Evolutionary conservation across 2,888 invertebrate genomes (phyloP).

Genomic region (Zhuqinia jingwanae): DNA sequence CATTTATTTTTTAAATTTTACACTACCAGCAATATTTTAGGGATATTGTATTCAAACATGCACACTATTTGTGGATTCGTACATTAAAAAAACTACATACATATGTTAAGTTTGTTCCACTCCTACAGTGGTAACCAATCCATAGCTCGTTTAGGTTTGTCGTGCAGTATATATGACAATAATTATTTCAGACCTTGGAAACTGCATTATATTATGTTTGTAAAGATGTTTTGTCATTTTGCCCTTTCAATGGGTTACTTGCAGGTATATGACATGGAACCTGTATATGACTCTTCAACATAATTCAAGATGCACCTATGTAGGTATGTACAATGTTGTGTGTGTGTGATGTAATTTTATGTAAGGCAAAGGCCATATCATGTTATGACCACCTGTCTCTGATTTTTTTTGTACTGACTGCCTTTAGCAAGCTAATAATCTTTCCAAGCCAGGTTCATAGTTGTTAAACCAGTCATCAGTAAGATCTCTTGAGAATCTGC

Average conservation of each 20-base stretch:
- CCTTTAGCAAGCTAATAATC: neutral
- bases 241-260: conserved; percentile 24
- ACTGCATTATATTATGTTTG: no score
- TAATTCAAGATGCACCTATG: no score
- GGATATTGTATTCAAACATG: no score
- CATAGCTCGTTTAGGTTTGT: neutral
- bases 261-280: neutral
- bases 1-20: neutral
- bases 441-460: neutral
- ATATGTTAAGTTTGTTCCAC: neutral
- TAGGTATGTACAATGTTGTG: neutral
- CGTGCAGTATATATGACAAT: no score
- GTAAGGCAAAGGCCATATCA: conserved; percentile 1
- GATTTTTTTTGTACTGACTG: neutral
- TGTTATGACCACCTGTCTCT: conserved; percentile 15
- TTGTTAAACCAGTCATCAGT: neutral
- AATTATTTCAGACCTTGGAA: no score
- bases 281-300: neutral
- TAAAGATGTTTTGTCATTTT: conserved; percentile 53
- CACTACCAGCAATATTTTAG: no score
- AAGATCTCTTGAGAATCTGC: neutral
- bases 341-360: neutral
- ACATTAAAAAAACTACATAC: neutral
- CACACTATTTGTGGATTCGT: no score
- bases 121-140: neutral